Conservation (phyloP, 2,113 vertebrate species). For the Tenebrosternarchus preto region DNA sequence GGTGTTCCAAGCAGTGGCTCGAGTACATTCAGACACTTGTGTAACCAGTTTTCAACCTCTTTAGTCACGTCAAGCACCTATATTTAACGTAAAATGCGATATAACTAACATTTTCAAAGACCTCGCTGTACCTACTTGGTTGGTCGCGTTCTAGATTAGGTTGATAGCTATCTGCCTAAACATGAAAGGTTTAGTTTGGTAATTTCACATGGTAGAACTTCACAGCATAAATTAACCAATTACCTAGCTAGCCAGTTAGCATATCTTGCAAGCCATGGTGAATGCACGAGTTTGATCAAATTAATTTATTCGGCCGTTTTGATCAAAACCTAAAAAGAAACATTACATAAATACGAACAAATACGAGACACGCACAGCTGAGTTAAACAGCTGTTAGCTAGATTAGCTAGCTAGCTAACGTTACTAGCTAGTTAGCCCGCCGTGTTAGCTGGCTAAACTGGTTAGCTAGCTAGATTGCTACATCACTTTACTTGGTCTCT, state of each 20-base stretch:
- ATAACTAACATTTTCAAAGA: background rate
- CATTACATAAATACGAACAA: too few relatives aligned
- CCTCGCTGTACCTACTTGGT: background rate
- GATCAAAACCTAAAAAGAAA: too few relatives aligned
- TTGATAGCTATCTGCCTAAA: background rate
- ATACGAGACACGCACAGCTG: too few relatives aligned
- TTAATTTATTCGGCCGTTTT: background rate
- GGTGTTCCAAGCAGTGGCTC: background rate
- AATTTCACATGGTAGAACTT: background rate
- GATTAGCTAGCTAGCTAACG: too few relatives aligned
- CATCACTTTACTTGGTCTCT: background rate
- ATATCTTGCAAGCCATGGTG: too few relatives aligned
- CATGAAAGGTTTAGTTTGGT: background rate
- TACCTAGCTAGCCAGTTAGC: too few relatives aligned
- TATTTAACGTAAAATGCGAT: background rate
- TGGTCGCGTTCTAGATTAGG: background rate
- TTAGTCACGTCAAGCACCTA: too few relatives aligned
- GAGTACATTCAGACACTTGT: background rate
- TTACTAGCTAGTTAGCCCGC: too few relatives aligned
- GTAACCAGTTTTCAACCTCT: background rate
- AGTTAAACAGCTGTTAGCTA: too few relatives aligned
- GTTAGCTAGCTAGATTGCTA: slow-evolving; percentile 49
- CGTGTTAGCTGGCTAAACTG: background rate
- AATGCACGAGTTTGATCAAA: background rate
- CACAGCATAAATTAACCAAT: background rate